Conservation (phyloP, 2,113 vertebrate genomes). For the Pteropus alecto region DNA sequence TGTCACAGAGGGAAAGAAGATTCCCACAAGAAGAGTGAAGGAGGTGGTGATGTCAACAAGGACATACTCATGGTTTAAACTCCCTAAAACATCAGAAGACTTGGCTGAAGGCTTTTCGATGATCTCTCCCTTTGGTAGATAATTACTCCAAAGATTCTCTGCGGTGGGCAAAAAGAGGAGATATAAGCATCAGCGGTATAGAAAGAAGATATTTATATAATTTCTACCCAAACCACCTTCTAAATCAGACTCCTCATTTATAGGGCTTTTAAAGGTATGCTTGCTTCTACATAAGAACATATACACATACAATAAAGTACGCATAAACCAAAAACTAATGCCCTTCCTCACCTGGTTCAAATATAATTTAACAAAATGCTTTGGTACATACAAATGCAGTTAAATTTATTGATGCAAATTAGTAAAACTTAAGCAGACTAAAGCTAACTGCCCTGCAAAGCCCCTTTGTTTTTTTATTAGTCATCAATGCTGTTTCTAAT, state of each 20-base stretch:
- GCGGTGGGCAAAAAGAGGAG: not conserved
- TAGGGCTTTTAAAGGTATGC: not conserved
- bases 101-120: constrained; percentile 85
- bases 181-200: not conserved
- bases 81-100: constrained; percentile 76
- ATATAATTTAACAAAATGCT: constrained; percentile 6
- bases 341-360: constrained; percentile 30
- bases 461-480: not conserved
- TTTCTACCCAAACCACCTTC: not conserved
- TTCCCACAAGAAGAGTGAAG: constrained; percentile 94
- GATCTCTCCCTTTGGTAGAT: constrained; percentile 89
- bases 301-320: not conserved
- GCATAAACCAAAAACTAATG: not conserved
- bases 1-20: constrained; percentile 95
- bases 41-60: constrained; percentile 93
- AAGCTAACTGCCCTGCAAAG: not conserved
- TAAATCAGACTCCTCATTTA: not conserved
- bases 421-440: constrained; percentile 8
- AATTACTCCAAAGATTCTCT: constrained; percentile 94
- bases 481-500: constrained; percentile 13
- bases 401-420: constrained; percentile 40
- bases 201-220: constrained; percentile 22
- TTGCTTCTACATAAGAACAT: not conserved
- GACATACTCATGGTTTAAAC: constrained; percentile 86
- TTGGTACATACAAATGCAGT: not conserved